Conservation (phyloP, 2,888 invertebrate species). For the Asteroscopus sphinx region DNA sequence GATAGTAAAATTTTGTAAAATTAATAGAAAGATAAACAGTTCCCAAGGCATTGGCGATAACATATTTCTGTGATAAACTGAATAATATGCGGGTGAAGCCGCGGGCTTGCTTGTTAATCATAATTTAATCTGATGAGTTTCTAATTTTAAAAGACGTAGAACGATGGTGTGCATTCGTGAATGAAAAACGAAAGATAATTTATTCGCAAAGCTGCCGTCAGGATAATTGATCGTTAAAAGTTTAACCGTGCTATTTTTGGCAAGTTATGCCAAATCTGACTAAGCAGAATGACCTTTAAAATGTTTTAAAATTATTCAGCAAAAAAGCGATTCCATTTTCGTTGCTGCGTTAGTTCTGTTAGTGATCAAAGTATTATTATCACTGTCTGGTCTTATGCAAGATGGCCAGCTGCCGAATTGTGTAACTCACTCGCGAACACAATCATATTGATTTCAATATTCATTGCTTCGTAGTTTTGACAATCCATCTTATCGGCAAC, state of each 20-base stretch:
- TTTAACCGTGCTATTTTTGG: conserved; percentile 16
- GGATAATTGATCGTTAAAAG: conserved; percentile 33
- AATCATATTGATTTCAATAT: too few species aligned
- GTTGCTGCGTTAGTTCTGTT: background rate
- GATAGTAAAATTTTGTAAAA: too few species aligned
- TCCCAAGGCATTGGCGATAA: too few species aligned
- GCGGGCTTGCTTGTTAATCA: too few species aligned
- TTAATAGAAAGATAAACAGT: too few species aligned
- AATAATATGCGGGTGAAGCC: too few species aligned
- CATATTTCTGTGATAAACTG: too few species aligned
- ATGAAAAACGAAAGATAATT: conserved; percentile 20
- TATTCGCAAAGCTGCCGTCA: conserved; percentile 23
- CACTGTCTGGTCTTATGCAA: background rate
- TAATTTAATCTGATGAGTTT: conserved; percentile 30
- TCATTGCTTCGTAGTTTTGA: too few species aligned
- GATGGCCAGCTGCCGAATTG: too few species aligned
- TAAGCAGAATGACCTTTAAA: background rate
- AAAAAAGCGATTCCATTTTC: background rate
- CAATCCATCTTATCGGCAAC: too few species aligned
- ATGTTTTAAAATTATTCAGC: background rate
- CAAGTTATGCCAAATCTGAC: conserved; percentile 2
- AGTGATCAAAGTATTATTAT: background rate
- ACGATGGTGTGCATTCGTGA: conserved; percentile 7
- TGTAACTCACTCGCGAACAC: too few species aligned
- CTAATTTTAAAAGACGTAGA: conserved; percentile 29